Conservation (phyloP, 2,113 vertebrate species). For the Ptilonorhynchus violaceus region DNA sequence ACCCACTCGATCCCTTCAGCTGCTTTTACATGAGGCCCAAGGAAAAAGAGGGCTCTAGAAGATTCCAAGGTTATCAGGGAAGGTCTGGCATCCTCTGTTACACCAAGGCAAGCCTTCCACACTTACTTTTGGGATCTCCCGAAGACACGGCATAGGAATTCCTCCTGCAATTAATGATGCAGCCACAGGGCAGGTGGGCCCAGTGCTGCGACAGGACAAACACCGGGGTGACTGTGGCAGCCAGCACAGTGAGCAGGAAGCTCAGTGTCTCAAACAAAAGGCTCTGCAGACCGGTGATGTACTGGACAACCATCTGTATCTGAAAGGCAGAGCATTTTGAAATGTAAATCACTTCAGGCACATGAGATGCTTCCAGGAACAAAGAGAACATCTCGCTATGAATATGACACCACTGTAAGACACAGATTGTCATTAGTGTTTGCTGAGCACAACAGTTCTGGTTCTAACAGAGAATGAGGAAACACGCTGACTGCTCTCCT, state of each 20-base stretch:
- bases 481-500: background rate
- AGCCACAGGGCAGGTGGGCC: constrained; percentile 94
- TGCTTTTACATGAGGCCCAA: background rate
- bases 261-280: constrained; percentile 82
- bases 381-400: background rate
- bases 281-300: constrained; percentile 77
- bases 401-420: background rate
- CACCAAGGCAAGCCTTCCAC: background rate
- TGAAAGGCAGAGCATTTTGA: constrained; percentile 67
- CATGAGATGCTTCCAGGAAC: background rate
- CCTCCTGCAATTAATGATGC: constrained; percentile 90
- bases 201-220: constrained; percentile 92
- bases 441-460: background rate
- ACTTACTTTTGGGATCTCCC: constrained; percentile 72
- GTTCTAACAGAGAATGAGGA: background rate
- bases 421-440: background rate
- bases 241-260: constrained; percentile 89
- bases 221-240: constrained; percentile 83
- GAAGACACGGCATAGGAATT: constrained; percentile 34
- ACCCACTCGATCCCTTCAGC: background rate
- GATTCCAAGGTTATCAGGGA: background rate
- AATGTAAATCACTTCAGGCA: background rate
- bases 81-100: background rate
- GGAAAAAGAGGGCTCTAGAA: background rate
- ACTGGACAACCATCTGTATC: constrained; percentile 85